Percentiles rank a stretch among this genome's conserved stretches.
Evolutionary conservation across 1,140 invertebrate genomes (phyloP).

Genomic region (Choristoneura fumiferana): DNA sequence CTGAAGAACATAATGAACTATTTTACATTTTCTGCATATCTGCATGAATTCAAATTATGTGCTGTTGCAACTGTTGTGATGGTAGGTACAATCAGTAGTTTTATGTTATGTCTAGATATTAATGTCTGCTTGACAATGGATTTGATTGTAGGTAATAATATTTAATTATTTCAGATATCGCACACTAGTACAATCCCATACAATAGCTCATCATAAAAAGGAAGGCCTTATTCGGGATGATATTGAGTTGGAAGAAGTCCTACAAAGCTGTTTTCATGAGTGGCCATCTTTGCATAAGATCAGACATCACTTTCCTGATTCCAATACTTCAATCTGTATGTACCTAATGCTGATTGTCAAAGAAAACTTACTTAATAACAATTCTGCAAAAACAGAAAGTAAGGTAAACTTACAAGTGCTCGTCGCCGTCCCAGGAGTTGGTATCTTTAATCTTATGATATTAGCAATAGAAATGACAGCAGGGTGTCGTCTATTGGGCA

Average conservation of each 20-base stretch:
- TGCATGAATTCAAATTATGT: no score
- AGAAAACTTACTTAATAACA: constrained; percentile 15
- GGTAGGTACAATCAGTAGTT: no score
- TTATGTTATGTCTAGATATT: no score
- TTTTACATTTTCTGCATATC: no score
- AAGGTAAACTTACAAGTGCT: no score
- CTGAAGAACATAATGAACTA: no score
- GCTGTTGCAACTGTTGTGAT: no score
- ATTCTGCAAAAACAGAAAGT: constrained; percentile 7
- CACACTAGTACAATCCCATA: constrained; percentile 56
- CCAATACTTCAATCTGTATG: constrained; percentile 60
- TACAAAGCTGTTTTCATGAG: constrained; percentile 53
- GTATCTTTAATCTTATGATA: no score
- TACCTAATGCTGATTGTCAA: constrained; percentile 23
- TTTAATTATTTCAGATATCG: constrained; percentile 52
- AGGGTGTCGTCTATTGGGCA: no score
- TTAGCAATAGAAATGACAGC: no score
- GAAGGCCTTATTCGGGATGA: constrained; percentile 50
- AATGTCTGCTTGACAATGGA: no score
- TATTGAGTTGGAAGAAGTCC: constrained; percentile 50
- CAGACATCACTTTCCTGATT: constrained; percentile 41
- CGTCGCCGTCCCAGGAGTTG: no score
- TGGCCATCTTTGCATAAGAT: constrained; percentile 52
- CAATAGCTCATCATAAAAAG: constrained; percentile 55
- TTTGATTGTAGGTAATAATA: constrained; percentile 32